Evolutionary conservation across 2,797 vertebrate species (phyloP).

Genomic region (Acomys russatus): DNA sequence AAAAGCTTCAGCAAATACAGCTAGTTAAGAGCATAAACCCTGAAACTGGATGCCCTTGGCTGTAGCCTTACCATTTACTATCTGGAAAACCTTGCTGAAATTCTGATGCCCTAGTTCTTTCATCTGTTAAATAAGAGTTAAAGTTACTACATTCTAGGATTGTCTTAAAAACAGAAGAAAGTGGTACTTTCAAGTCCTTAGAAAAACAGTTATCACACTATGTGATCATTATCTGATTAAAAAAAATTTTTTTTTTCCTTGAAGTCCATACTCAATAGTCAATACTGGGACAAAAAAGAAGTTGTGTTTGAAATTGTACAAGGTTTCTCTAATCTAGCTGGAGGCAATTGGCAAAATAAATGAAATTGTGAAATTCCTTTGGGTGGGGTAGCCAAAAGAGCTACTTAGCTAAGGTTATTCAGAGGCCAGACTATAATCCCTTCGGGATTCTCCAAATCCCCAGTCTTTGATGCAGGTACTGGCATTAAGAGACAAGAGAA

Average conservation of each 20-base stretch:
- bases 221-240: not conserved
- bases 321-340: not conserved
- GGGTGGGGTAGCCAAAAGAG: not conserved
- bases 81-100: not conserved
- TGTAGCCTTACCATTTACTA: constrained; percentile 19
- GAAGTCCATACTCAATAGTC: not conserved
- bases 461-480: constrained; percentile 7
- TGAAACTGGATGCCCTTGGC: not conserved
- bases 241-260: not conserved
- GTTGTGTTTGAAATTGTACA: constrained; percentile 1
- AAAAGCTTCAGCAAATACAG: not conserved
- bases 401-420: constrained; percentile 11
- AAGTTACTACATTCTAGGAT: not conserved
- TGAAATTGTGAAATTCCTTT: constrained; percentile 52
- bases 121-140: not conserved
- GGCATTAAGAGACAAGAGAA: constrained; percentile 5
- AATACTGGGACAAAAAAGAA: not conserved
- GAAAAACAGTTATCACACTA: not conserved
- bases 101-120: not conserved
- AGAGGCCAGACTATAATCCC: not conserved
- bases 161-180: constrained; percentile 16
- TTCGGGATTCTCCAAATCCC: constrained; percentile 31
- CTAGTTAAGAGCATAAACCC: not conserved
- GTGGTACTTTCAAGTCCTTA: not conserved
- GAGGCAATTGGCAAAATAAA: constrained; percentile 54